Conservation (phyloP, 2,888 invertebrate species). For the Ectropis crepuscularia region DNA sequence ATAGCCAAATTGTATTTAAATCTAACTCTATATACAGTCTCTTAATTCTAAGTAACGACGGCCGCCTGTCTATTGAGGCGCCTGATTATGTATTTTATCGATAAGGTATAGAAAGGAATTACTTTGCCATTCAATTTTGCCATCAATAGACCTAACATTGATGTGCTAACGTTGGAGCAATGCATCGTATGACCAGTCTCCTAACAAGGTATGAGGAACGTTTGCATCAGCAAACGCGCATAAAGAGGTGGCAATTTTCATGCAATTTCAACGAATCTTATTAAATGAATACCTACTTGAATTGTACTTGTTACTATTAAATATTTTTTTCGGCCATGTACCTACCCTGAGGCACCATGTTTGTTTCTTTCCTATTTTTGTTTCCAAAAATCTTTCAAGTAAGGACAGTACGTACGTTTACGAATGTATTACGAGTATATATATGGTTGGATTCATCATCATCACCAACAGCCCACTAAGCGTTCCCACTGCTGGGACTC, state of each 20-base stretch:
- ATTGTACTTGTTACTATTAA: too few relatives aligned
- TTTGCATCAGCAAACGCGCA: slow-evolving; percentile 4
- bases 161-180: slow-evolving; percentile 19
- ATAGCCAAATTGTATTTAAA: slow-evolving; percentile 51
- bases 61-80: slow-evolving; percentile 44
- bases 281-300: slow-evolving; percentile 3
- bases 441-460: too few relatives aligned
- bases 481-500: too few relatives aligned
- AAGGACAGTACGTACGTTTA: too few relatives aligned
- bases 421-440: too few relatives aligned
- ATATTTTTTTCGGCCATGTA: too few relatives aligned
- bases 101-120: slow-evolving; percentile 35
- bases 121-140: slow-evolving; percentile 35
- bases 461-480: too few relatives aligned
- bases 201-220: slow-evolving; percentile 22
- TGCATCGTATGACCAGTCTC: slow-evolving; percentile 21
- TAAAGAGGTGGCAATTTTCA: slow-evolving; percentile 10
- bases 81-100: slow-evolving; percentile 42
- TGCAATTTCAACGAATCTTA: slow-evolving; percentile 16
- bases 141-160: slow-evolving; percentile 31
- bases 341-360: too few relatives aligned
- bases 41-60: slow-evolving; percentile 55
- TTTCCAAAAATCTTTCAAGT: too few relatives aligned
- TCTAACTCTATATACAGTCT: slow-evolving; percentile 40
- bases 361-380: too few relatives aligned